Evolutionary conservation across 1,140 invertebrate genomes (phyloP).

Genomic region (Lerema accius): DNA sequence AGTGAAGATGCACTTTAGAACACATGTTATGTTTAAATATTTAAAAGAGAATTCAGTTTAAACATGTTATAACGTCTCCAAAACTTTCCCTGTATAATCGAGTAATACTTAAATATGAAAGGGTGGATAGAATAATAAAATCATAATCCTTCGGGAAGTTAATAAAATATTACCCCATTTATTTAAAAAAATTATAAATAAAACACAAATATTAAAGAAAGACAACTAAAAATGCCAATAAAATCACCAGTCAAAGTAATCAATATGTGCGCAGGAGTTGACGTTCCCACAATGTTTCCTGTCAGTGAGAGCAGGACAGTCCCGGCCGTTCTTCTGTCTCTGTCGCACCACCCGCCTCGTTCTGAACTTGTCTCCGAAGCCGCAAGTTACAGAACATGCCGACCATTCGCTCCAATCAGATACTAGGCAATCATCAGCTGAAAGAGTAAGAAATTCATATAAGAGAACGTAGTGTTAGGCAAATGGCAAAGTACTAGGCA

Average conservation of each 20-base stretch:
- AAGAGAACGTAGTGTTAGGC: too few relatives aligned
- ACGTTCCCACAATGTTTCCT: slow-evolving; percentile 65
- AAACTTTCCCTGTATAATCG: too few relatives aligned
- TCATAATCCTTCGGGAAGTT: too few relatives aligned
- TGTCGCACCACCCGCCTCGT: slow-evolving; percentile 78
- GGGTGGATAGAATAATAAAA: too few relatives aligned
- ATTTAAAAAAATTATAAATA: not conserved
- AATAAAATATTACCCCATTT: not conserved
- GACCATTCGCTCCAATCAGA: slow-evolving; percentile 87
- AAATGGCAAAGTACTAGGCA: too few relatives aligned
- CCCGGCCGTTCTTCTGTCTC: slow-evolving; percentile 84
- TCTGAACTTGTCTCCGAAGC: slow-evolving; percentile 84
- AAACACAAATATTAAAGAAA: not conserved
- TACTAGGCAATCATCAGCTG: slow-evolving; percentile 82
- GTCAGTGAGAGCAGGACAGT: slow-evolving; percentile 84
- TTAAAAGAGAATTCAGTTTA: too few relatives aligned
- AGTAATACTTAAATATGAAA: too few relatives aligned
- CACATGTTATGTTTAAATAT: too few relatives aligned
- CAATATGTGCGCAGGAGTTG: slow-evolving; percentile 64
- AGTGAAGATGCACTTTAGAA: too few relatives aligned
- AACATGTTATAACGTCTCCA: too few relatives aligned
- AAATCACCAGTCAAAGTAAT: slow-evolving; percentile 70
- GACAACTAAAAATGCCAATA: not conserved
- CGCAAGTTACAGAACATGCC: slow-evolving; percentile 86
- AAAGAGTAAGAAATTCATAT: too few relatives aligned